Evolutionary conservation across 2,797 vertebrate genomes (phyloP), one percentile per base, ranked within the genome.

Genomic region (Crocodylus rhombifer): DNA sequence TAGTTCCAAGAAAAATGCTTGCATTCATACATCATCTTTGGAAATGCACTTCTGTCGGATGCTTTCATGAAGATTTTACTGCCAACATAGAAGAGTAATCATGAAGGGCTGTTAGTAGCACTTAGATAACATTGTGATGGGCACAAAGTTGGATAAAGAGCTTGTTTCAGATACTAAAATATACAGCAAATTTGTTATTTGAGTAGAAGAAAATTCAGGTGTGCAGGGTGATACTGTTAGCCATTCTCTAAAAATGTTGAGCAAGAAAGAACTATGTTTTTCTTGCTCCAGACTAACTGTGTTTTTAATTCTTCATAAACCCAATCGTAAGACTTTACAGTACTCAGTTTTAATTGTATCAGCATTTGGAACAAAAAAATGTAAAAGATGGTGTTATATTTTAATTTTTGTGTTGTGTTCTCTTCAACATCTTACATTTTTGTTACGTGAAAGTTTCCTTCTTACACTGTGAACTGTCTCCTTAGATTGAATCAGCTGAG

Each of bases 401-500:
- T 79, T 21, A 80, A 25, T 21, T 87, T 82, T 85, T 79, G 62
- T 77, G 2, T 60, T 94, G 20, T 60, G 4, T 82, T 13, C 69
- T 73, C 51, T 21, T 13, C 36, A 73, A 51, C 28, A 7, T 0
- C 77, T 69, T 84, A 16, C 60, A 26, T 42, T 75, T 73, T 79
- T 77, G 5, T 67, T 84, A 82, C 89, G 82, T 16, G 28, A 18
- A 87, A 69, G 5, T 18, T 86, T 86, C 36, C 4, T 91, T 81
- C 80, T 88, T 16, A 21, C 87, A 64, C 42, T 84, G 84, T 88
- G 5, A 81, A 1, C 78, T 86, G 0, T 77, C 20, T 93, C 69
- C 85, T 80, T 96, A 99, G 99, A 99, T 99, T 75, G 99, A 99
- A 96, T 99, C 99, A 2, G 99, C 98, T 18, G 99, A 99, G 98